phyloP scores from a whole-genome alignment of 2,113 vertebrate species.

The Platysteira castanea region DNA sequence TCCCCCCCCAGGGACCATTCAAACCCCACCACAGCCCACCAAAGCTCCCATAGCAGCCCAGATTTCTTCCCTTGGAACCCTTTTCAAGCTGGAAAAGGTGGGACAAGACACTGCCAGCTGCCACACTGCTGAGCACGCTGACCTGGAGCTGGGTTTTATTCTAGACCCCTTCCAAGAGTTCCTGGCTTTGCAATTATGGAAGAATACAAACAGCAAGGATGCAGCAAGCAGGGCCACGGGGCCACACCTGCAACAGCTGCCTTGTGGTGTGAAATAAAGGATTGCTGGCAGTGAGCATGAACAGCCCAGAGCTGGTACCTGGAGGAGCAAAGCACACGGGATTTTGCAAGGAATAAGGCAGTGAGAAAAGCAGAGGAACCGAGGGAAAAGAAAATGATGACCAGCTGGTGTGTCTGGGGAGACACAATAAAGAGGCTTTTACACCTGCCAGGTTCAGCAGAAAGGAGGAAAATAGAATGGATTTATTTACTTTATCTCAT shows the following conservation, averaged over 20 bases:
- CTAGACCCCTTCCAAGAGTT: not conserved
- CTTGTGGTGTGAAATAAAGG: not conserved
- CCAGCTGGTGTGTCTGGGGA: too few species aligned
- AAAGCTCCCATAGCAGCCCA: not conserved
- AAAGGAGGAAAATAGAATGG: too few species aligned
- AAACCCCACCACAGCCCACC: not conserved
- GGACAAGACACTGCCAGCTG: not conserved
- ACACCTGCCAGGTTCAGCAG: too few species aligned
- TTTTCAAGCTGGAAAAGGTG: not conserved
- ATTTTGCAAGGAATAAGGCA: not conserved
- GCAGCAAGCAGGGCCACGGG: fast-evolving
- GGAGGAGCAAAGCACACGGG: not conserved
- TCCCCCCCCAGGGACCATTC: not conserved
- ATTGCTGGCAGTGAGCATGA: not conserved
- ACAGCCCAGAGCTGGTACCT: not conserved
- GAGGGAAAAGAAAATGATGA: not conserved
- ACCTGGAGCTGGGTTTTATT: not conserved
- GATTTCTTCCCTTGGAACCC: not conserved
- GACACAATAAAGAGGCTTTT: too few species aligned
- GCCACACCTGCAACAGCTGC: not conserved
- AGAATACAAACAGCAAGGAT: not conserved
- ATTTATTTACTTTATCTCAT: too few species aligned
- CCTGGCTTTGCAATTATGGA: not conserved
- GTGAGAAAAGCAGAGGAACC: not conserved
- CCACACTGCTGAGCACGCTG: not conserved